Evolutionary conservation across 2,797 vertebrate genomes (phyloP), one percentile per base, ranked within the genome.

Genomic region (Poecile montanus): DNA sequence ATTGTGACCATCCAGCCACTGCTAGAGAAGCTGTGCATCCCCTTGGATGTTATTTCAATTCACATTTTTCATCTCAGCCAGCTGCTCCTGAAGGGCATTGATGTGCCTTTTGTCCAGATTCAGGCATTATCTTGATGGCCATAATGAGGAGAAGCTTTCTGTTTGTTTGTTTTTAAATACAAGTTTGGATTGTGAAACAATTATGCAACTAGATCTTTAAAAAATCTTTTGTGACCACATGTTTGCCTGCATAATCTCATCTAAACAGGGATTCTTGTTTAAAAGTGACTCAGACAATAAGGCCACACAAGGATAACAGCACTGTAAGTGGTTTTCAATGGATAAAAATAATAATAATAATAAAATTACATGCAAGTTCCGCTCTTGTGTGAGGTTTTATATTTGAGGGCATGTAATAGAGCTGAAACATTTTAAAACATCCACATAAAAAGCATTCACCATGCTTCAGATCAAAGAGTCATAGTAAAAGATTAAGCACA

Each of bases 131-230:
- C 70, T 91, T 44, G 26, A 62, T 21, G 56, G 57, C 70, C 73
- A 84, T 85, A 78, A 93, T 20, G 36, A 95, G 58, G n/a, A 89
- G 60, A 89, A 80, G 65, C 16, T 86, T 85, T 96, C 81, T 65
- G n/a, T 66, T 80, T 86, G 70, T 63, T 95, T 91, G 58, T 34
- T 89, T 93, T 88, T 53, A 81, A 94, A 85, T 50, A 20, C 17
- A 84, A 89, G 85, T 91, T 95, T 70, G 76, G 85, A 71, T n/a
- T 79, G 82, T 71, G 85, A 92, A 96, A 89, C 57, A 76, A 66
- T 86, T 70, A 84, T 40, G 56, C 85, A 92, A 89, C 51, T 34
- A 79, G 38, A 81, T 70, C 82, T 88, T 87, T 13, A 30, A 75
- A 62, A 93, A 86, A 40, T 30, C 56, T 92, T 91, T 56, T 81